Percentiles rank a stretch among this genome's conserved stretches.
Conservation (phyloP, 2,113 vertebrate species). For the Nycticorax nycticorax region DNA sequence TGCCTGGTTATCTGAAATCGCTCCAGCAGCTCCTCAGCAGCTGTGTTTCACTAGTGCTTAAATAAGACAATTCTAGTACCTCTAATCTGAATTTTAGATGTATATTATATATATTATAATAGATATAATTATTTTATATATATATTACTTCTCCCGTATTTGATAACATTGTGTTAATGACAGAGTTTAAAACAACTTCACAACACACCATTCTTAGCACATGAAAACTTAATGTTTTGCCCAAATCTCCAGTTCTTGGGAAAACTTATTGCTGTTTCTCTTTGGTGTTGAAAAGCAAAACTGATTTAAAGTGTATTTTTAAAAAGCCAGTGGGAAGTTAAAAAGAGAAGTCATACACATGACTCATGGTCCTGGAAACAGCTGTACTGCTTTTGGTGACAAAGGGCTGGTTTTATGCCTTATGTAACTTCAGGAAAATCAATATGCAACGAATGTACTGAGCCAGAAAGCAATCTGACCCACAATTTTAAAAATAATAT, state of each 20-base stretch:
- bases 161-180: not conserved
- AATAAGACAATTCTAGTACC: not conserved
- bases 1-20: not conserved
- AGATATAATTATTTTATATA: not conserved
- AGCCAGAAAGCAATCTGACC: not conserved
- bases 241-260: not conserved
- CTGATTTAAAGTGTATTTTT: constrained; percentile 39
- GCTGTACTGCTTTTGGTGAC: constrained; percentile 47
- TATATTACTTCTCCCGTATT: not conserved
- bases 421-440: constrained; percentile 16
- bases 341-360: constrained; percentile 34
- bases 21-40: not conserved
- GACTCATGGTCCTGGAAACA: constrained; percentile 46
- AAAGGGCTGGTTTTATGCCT: constrained; percentile 15
- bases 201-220: not conserved
- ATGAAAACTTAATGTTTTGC: not conserved
- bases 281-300: not conserved
- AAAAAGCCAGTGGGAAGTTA: constrained; percentile 52
- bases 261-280: not conserved
- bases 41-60: not conserved
- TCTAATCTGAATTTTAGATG: not conserved
- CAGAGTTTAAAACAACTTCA: not conserved
- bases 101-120: not conserved
- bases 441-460: not conserved
- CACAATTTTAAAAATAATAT: not conserved